Conservation (phyloP, 2,888 invertebrate genomes). For the Cantharis rustica region DNA sequence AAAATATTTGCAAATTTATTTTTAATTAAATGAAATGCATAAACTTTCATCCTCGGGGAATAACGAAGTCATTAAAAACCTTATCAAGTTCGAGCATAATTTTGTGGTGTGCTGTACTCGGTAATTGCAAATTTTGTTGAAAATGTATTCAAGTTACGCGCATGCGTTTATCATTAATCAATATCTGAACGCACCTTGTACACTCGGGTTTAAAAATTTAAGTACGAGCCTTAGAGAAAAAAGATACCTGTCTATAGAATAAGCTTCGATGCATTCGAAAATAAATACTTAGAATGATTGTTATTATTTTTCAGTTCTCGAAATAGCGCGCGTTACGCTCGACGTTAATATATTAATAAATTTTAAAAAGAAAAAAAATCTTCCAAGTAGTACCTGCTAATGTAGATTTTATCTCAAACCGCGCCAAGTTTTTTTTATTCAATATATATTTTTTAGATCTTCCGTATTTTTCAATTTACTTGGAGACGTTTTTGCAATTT, state of each 20-base stretch:
- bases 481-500: not conserved
- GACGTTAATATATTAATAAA: not conserved
- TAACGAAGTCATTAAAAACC: conserved; percentile 37
- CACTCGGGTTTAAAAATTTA: conserved; percentile 42
- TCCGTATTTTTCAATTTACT: not conserved
- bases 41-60: conserved; percentile 29
- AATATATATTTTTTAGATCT: not conserved
- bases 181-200: conserved; percentile 44
- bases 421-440: not conserved
- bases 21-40: conserved; percentile 31
- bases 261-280: not conserved
- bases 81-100: conserved; percentile 48
- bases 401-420: not conserved
- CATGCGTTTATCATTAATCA: conserved; percentile 47
- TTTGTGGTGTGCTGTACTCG: conserved; percentile 55
- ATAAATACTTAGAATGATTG: not conserved
- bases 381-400: not conserved
- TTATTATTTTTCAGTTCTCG: not conserved
- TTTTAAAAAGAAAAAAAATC: not conserved
- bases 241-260: conserved; percentile 18
- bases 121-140: conserved; percentile 56
- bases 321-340: not conserved
- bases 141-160: conserved; percentile 44
- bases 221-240: conserved; percentile 24
- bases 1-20: conserved; percentile 30